Evolutionary conservation across 2,797 vertebrate genomes (phyloP).

Genomic region (Podarcis siculus): DNA sequence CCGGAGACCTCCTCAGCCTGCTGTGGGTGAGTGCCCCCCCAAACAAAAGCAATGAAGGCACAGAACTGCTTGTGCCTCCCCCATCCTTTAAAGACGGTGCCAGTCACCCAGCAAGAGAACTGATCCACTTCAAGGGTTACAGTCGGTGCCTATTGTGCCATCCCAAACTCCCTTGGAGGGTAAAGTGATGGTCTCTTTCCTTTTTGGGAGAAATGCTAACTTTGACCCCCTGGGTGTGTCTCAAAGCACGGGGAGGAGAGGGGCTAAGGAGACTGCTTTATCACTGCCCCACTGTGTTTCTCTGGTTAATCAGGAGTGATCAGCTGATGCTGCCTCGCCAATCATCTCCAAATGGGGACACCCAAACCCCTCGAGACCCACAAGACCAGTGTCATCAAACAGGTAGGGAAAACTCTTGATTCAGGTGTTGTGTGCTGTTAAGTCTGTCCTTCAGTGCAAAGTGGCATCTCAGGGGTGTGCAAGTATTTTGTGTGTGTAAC

Average conservation of each 20-base stretch:
- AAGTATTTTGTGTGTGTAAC: not conserved
- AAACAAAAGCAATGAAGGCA: not conserved
- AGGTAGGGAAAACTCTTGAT: constrained; percentile 41
- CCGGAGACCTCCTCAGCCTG: not conserved
- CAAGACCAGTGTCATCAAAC: constrained; percentile 11
- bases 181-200: not conserved
- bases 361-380: constrained; percentile 19
- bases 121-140: not conserved
- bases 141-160: not conserved
- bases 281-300: not conserved
- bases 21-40: constrained; percentile 8
- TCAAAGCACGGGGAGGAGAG: not conserved
- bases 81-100: not conserved
- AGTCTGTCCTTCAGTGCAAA: not conserved
- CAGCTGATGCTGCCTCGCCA: constrained; percentile 32
- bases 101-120: not conserved
- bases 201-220: not conserved
- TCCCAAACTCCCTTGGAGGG: not conserved
- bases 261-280: not conserved
- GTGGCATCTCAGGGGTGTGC: not conserved
- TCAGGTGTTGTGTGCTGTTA: not conserved
- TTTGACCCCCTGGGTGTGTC: not conserved
- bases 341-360: constrained; percentile 27
- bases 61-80: not conserved
- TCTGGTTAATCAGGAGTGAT: constrained; percentile 51